phyloP scores from a whole-genome alignment of 1,140 invertebrate species.

The Aleiodes sp. region DNA sequence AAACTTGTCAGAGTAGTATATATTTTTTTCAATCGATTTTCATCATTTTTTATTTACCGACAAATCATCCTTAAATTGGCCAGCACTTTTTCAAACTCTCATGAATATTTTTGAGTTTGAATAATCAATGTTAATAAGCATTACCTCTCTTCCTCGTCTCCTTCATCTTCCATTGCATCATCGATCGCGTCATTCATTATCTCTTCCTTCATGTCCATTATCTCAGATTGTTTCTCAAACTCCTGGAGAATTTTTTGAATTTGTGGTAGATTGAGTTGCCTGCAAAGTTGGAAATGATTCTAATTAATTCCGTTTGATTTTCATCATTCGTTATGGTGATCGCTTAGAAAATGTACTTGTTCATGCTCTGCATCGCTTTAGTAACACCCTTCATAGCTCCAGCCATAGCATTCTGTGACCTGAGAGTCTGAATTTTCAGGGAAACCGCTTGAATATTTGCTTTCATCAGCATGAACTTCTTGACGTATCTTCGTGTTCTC shows the following conservation, averaged over 20 bases:
- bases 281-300: slow-evolving; percentile 48
- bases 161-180: slow-evolving; percentile 98
- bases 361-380: slow-evolving; percentile 98
- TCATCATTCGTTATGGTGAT: not conserved
- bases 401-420: slow-evolving; percentile 99
- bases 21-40: no score
- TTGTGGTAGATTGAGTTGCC: slow-evolving; percentile 96
- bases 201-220: slow-evolving; percentile 99
- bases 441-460: slow-evolving; percentile 99
- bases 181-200: slow-evolving; percentile 99
- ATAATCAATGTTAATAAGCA: no score
- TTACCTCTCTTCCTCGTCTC: slow-evolving; percentile 97
- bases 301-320: not conserved
- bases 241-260: slow-evolving; percentile 99
- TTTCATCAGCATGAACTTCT: slow-evolving; percentile 99
- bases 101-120: no score
- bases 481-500: slow-evolving; percentile 92
- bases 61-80: no score
- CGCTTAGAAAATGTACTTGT: slow-evolving; percentile 70
- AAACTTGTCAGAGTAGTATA: no score
- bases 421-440: slow-evolving; percentile 97
- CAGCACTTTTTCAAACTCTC: slow-evolving; percentile 27
- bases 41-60: no score
- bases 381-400: slow-evolving; percentile 99
- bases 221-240: slow-evolving; percentile 99